Evolutionary conservation across 1,140 invertebrate species (phyloP), one percentile per base, ranked within the genome.

Genomic region (Philaenus spumarius): DNA sequence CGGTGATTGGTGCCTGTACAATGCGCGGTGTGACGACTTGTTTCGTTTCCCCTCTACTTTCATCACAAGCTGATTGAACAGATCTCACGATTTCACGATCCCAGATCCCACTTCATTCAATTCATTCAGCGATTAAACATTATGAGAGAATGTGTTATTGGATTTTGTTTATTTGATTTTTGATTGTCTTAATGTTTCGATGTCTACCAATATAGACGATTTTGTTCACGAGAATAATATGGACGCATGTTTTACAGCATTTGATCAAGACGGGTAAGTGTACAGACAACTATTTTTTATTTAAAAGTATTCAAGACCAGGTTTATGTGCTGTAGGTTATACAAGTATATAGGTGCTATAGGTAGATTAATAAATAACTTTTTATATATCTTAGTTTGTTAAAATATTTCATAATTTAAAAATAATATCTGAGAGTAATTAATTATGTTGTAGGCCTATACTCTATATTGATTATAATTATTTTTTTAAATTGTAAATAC

Each of bases 171-270:
- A 20, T 47, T 47, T 23, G 23, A 19, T 20, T 47, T 2, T 20
- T 17, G 9, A 14, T 9, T 9, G 17, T 47, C 5, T 17, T 19
- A 19, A 15, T 53, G 17, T 4, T 37, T 37, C 22, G 50, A 37
- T 35, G 19, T 53, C 37, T 17, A 34, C 23, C 12, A 24, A 53
- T 12, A 37, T 53, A 12, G 17, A 37, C 22, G 34, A 53, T 17
- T 39, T 47, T 15, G 17, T 37, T 53, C n/a, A 53, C 14, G 12
- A 11, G 14, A 54, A 58, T 35, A 80, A 80, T 75, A 91, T 91
- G 88, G 88, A 91, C 73, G 87, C 87, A 64, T 90, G 89, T 74
- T 90, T 90, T 73, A 82, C 84, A 67, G 87, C 88, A 56, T 91
- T 91, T 72, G 89, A 91, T 76, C 89, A 90, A 73, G 87, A 91